Conservation (phyloP, 2,888 invertebrate species). For the Drosophila acutilabella region DNA sequence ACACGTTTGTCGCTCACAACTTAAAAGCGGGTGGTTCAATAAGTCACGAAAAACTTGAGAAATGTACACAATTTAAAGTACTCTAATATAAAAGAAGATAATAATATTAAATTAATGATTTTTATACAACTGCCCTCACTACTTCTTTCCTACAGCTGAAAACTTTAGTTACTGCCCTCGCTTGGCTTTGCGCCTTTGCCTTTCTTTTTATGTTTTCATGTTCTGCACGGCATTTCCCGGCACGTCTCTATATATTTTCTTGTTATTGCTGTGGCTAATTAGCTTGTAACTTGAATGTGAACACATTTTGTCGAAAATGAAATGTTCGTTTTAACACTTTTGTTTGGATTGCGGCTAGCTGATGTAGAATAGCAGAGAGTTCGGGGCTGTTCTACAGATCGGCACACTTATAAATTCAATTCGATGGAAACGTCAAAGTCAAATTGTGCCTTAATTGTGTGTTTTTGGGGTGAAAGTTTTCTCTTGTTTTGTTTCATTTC, state of each 20-base stretch:
- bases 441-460: constrained; percentile 56
- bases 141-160: no score
- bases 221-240: constrained; percentile 56
- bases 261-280: constrained; percentile 66
- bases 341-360: constrained; percentile 47
- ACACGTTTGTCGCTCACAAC: constrained; percentile 18
- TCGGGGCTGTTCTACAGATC: constrained; percentile 23
- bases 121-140: not conserved
- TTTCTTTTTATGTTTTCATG: constrained; percentile 62
- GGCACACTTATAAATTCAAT: constrained; percentile 70
- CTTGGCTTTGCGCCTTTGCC: constrained; percentile 36
- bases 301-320: constrained; percentile 66
- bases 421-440: constrained; percentile 62
- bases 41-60: not conserved
- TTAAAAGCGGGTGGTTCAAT: constrained; percentile 13
- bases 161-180: constrained; percentile 33
- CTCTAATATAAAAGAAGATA: no score
- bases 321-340: constrained; percentile 76
- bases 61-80: not conserved
- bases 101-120: no score
- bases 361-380: constrained; percentile 1
- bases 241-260: constrained; percentile 28
- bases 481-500: not conserved
- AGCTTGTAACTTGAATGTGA: constrained; percentile 77
- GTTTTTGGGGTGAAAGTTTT: constrained; percentile 73